Percentiles rank a stretch among this genome's conserved stretches.
phyloP scores from a whole-genome alignment of 1,140 invertebrate species.

The Brachionus plicatilis region DNA sequence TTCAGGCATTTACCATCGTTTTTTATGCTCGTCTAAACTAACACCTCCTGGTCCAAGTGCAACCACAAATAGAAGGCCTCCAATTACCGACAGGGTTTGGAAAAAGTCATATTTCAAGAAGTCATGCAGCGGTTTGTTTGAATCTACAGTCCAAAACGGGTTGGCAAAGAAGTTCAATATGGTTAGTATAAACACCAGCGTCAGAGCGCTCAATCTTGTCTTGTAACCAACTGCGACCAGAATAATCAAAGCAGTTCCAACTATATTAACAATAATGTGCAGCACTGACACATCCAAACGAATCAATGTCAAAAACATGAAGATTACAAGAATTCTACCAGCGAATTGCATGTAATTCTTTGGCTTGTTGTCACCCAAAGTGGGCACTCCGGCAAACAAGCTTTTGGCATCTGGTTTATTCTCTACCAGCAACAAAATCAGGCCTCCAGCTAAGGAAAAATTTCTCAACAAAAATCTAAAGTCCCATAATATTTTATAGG shows the following conservation, averaged over 20 bases:
- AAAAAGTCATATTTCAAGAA: conserved; percentile 99
- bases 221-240: conserved; percentile 95
- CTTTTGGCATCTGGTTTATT: conserved; percentile 78
- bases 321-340: conserved; percentile 87
- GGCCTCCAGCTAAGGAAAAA: conserved; percentile 86
- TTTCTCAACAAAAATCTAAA: conserved; percentile 85
- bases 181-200: conserved; percentile 81
- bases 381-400: conserved; percentile 91
- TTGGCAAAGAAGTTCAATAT: conserved; percentile 93
- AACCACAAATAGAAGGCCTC: conserved; percentile 96
- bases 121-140: conserved; percentile 88
- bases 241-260: conserved; percentile 89
- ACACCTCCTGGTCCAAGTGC: conserved; percentile 94
- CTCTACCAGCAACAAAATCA: conserved; percentile 88
- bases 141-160: conserved; percentile 91
- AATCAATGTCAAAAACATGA: conserved; percentile 96
- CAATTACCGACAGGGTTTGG: conserved; percentile 96
- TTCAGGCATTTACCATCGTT: conserved; percentile 30
- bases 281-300: conserved; percentile 68
- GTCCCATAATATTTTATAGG: conserved; percentile 97
- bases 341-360: conserved; percentile 94
- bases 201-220: conserved; percentile 91
- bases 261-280: conserved; percentile 77
- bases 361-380: conserved; percentile 89
- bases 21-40: conserved; percentile 37